A percentile compares a stretch with the other conserved stretches of the same genome.
phyloP scores from a whole-genome alignment of 2,888 invertebrate species.

The Trichopoda pennipes region DNA sequence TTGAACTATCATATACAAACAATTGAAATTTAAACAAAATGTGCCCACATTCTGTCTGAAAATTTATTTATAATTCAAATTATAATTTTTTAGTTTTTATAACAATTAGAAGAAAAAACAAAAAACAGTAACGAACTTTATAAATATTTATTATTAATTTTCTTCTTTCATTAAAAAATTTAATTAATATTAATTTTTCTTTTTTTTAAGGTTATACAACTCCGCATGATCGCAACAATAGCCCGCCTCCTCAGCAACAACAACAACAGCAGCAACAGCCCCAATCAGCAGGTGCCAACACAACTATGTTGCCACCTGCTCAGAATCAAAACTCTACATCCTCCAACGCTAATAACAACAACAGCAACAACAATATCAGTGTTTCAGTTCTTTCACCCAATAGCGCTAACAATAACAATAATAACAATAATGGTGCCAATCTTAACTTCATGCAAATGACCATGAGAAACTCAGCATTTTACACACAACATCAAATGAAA shows the following conservation, averaged over 20 bases:
- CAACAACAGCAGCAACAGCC: constrained; percentile 78
- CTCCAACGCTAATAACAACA: constrained; percentile 69
- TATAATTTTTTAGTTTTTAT: no score
- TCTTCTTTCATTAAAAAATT: no score
- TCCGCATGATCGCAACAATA: constrained; percentile 79
- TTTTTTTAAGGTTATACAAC: constrained; percentile 75
- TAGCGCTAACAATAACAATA: constrained; percentile 68
- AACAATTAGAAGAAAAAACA: no score
- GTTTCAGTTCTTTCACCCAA: constrained; percentile 76
- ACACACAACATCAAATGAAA: constrained; percentile 79
- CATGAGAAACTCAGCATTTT: constrained; percentile 75
- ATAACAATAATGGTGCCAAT: constrained; percentile 77
- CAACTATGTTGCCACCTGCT: constrained; percentile 71
- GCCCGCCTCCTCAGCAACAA: constrained; percentile 76
- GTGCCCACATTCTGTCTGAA: no score
- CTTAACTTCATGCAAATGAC: constrained; percentile 79
- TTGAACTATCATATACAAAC: no score
- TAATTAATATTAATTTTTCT: not conserved
- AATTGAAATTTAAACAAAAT: no score
- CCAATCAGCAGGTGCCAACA: constrained; percentile 64
- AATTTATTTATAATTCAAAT: no score
- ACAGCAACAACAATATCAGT: constrained; percentile 59
- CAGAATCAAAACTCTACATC: constrained; percentile 77
- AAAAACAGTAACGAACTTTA: no score
- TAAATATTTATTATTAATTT: no score